Base-by-base conservation (phyloP, 2,888 invertebrate genomes). In the Macrosoma leucophasiata region DNA sequence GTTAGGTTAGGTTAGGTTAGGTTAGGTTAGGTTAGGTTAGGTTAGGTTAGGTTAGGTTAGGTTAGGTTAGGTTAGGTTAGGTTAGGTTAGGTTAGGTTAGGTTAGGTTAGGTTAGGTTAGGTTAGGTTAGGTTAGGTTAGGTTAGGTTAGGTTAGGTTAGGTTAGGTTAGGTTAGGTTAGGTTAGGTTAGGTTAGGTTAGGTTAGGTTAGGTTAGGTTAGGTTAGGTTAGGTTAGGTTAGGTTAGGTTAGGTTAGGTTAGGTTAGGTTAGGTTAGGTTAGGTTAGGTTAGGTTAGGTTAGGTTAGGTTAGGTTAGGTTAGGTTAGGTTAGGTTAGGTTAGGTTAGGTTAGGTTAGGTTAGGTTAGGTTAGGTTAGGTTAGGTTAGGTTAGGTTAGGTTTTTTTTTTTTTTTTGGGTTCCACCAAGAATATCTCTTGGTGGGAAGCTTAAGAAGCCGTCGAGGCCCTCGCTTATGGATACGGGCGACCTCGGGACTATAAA, bases 1-100 rank as follows among this genome's bases (percentile, higher is more conserved):
- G 39, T 39, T 41, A 37, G 34, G 41, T 41, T 41, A 32, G 34
- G 33, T 34, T 39, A 34, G 36, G 36, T 32, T 32, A 29, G 32
- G 32, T 31, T 31, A 31, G 31, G 30, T 33, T 38, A 26, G 33
- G 29, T 29, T 29, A 20, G 34, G 34, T 33, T 37, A 37, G 36
- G 39, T 39, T 34, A 37, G 35, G 38, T 36, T 33, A 27, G 28
- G 33, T 28, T 24, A 31, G 31, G 31, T 24, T 24, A 31, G 31
- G 28, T 13, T 18, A 33, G 33, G 33, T 14, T 18, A 27, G 33
- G 28, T 28, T 21, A 25, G 21, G 33, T 21, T 18, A 28, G 33
- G 26, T 13, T 21, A 29, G 24, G 26, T 25, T 26, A 11, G 24
- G 17, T 28, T 22, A 27, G 33, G 25, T 24, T 23, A 29, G 28